Conservation (phyloP, 2,113 vertebrate species). For the Nerophis lumbriciformis region DNA sequence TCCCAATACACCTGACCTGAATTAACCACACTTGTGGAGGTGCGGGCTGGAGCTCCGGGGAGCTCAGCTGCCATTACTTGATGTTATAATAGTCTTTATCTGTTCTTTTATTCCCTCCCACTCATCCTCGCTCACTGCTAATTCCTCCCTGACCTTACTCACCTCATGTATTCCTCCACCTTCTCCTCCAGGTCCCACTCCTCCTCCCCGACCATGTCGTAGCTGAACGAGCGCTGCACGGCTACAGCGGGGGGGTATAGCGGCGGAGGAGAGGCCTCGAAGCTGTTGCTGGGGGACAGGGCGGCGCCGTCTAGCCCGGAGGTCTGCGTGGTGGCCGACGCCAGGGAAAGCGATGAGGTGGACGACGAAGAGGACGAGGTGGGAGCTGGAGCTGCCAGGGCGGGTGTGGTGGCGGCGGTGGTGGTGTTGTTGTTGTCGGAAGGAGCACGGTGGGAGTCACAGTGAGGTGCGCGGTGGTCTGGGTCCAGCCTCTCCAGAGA, state of each 20-base stretch:
- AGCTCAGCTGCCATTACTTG: constrained; percentile 51
- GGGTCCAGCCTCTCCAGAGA: constrained; percentile 78
- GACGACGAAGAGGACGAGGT: constrained; percentile 72
- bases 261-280: constrained; percentile 78
- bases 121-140: constrained; percentile 9
- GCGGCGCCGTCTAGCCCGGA: constrained; percentile 72
- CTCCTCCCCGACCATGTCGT: constrained; percentile 74
- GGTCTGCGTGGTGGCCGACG: constrained; percentile 77
- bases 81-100: constrained; percentile 56
- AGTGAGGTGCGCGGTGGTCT: constrained; percentile 67
- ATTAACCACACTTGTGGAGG: constrained; percentile 62
- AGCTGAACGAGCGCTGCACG: constrained; percentile 73
- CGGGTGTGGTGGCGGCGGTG: constrained; percentile 11
- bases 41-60: constrained; percentile 51
- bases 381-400: constrained; percentile 52
- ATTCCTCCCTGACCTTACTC: constrained; percentile 20
- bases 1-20: constrained; percentile 64
- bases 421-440: constrained; percentile 33
- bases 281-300: constrained; percentile 77
- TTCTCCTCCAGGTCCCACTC: constrained; percentile 81
- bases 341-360: constrained; percentile 71
- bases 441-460: constrained; percentile 56
- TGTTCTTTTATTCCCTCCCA: constrained; percentile 12
- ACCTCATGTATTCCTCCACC: constrained; percentile 83
- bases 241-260: constrained; percentile 66